Evolutionary conservation across 2,797 vertebrate species (phyloP).

Genomic region (Phoebastria nigripes): DNA sequence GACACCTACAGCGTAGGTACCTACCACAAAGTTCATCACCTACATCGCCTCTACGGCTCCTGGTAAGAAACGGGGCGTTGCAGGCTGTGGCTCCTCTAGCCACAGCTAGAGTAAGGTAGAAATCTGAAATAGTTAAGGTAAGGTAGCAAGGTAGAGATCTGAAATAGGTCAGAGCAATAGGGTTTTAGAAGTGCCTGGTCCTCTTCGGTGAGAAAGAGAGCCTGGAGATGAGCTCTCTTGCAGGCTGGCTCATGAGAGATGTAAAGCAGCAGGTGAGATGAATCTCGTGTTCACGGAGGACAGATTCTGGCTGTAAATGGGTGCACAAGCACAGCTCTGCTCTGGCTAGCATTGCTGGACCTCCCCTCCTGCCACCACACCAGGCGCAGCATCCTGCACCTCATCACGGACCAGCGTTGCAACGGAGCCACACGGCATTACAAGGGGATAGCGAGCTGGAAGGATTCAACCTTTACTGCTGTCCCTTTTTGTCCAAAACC

Average conservation of each 20-base stretch:
- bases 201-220: neutral
- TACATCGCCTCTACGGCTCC: neutral
- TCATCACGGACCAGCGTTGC: neutral
- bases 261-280: neutral
- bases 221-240: neutral
- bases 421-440: rapidly evolving
- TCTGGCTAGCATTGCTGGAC: neutral
- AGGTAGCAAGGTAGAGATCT: neutral
- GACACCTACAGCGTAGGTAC: neutral
- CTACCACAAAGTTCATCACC: neutral
- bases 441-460: neutral
- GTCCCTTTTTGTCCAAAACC: neutral
- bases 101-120: neutral
- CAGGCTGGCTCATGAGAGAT: neutral
- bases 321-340: neutral
- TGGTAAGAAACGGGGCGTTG: neutral
- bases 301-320: neutral
- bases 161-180: neutral
- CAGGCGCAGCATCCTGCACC: neutral
- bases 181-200: neutral
- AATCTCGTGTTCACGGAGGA: rapidly evolving
- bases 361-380: neutral
- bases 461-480: neutral
- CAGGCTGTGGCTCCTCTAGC: neutral
- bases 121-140: neutral